Percentiles rank a stretch among this genome's conserved stretches.
phyloP scores from a whole-genome alignment of 2,113 vertebrate species.

The Leucosticte australis region DNA sequence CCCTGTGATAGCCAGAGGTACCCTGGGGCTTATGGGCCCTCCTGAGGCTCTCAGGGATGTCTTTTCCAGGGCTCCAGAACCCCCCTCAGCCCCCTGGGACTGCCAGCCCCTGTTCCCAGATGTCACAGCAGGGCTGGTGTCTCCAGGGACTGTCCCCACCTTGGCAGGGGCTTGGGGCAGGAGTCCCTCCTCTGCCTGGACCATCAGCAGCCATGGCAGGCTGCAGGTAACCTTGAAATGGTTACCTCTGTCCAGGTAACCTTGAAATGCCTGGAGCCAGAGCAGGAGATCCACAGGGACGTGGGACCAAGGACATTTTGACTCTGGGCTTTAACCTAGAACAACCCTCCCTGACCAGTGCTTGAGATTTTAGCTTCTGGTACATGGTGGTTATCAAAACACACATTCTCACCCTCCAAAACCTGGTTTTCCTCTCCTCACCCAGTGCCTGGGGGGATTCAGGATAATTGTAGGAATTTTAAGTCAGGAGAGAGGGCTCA shows the following conservation, averaged over 20 bases:
- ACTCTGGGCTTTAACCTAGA: not conserved
- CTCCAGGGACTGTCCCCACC: not conserved
- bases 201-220: accelerated
- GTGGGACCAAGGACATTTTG: not conserved
- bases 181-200: accelerated
- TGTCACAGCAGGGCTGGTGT: accelerated
- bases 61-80: not conserved
- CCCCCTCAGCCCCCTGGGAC: accelerated
- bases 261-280: accelerated
- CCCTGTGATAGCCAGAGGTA: not conserved
- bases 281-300: not conserved
- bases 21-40: accelerated
- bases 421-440: not conserved
- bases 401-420: accelerated
- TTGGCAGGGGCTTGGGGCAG: accelerated
- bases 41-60: accelerated
- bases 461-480: not conserved
- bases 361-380: not conserved
- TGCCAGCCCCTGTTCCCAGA: not conserved
- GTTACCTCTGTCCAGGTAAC: not conserved
- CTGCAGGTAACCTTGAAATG: not conserved
- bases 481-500: not conserved
- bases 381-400: accelerated
- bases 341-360: accelerated
- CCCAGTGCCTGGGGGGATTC: not conserved